Percentiles rank a stretch among this genome's conserved stretches.
phyloP scores from a whole-genome alignment of 2,797 vertebrate species.

The Mus spretus region DNA sequence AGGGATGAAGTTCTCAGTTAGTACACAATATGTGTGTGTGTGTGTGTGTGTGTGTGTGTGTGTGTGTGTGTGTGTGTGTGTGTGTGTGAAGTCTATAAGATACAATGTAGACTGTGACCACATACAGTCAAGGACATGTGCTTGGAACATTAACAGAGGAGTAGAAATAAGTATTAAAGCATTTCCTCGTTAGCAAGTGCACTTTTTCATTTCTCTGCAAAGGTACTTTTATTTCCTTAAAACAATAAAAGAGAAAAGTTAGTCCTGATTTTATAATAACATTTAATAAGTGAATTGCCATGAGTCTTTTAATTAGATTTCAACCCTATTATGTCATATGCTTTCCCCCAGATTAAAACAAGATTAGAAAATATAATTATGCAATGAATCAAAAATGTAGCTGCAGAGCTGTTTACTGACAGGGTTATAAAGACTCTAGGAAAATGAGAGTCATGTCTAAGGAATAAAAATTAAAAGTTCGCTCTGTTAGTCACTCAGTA shows the following conservation, averaged over 20 bases:
- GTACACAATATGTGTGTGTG: neutral
- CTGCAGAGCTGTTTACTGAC: conserved; percentile 36
- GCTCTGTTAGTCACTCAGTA: conserved; percentile 15
- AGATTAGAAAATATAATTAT: conserved; percentile 53
- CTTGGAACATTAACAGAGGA: neutral
- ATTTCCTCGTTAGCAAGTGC: conserved; percentile 19
- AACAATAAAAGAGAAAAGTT: conserved; percentile 4
- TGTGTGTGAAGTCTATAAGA: conserved; percentile 24
- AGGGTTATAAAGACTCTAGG: conserved; percentile 13
- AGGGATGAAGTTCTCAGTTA: conserved; percentile 64
- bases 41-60: neutral
- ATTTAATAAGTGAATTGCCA: conserved; percentile 30
- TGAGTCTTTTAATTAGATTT: conserved; percentile 45
- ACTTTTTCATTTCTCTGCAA: conserved; percentile 8
- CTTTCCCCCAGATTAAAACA: conserved; percentile 32
- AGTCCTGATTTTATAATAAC: conserved; percentile 40
- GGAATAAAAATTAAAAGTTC: conserved; percentile 55
- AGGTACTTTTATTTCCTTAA: conserved; percentile 52
- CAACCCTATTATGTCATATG: neutral
- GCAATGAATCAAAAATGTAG: conserved; percentile 57
- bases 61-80: neutral
- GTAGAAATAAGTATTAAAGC: neutral
- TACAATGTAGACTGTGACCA: neutral
- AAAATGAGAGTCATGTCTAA: conserved; percentile 60
- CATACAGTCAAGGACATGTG: neutral